phyloP scores from a whole-genome alignment of 2,113 vertebrate species.

The Saguinus imperator region DNA sequence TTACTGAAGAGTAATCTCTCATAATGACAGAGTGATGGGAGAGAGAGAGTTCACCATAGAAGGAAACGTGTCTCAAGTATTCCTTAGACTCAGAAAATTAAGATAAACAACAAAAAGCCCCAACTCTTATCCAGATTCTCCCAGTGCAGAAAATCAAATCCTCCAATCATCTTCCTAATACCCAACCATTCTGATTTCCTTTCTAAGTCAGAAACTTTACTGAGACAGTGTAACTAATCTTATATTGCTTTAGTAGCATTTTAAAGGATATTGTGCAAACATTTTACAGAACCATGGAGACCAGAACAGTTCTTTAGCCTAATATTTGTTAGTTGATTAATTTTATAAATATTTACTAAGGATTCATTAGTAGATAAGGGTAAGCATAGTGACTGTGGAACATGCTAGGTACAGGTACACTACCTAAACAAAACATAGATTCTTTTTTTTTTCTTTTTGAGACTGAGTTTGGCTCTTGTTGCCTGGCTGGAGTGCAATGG shows the following conservation, averaged over 20 bases:
- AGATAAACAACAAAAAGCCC: not conserved
- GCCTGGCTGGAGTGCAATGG: too few relatives aligned
- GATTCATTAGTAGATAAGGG: not conserved
- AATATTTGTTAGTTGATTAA: not conserved
- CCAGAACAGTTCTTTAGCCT: not conserved
- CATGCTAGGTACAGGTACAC: not conserved
- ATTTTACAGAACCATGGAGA: not conserved
- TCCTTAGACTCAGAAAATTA: not conserved
- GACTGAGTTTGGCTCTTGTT: too few relatives aligned
- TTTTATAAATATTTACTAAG: not conserved
- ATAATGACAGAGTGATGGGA: not conserved
- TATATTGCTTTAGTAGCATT: not conserved
- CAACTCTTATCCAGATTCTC: not conserved
- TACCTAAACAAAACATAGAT: not conserved
- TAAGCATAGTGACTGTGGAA: not conserved
- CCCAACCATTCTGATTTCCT: not conserved
- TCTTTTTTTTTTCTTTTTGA: too few relatives aligned
- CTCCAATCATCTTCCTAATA: not conserved
- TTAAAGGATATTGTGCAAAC: not conserved
- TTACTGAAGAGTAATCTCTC: not conserved
- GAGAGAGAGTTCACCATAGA: not conserved
- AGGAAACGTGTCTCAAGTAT: not conserved
- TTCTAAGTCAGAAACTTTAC: not conserved
- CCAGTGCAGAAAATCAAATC: fast-evolving
- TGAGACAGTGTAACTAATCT: not conserved